These are phyloP conservation scores for Crax fasciolata DNA, from an alignment of 2,797 vertebrate genomes.

Conservation along the genomic window DNA sequence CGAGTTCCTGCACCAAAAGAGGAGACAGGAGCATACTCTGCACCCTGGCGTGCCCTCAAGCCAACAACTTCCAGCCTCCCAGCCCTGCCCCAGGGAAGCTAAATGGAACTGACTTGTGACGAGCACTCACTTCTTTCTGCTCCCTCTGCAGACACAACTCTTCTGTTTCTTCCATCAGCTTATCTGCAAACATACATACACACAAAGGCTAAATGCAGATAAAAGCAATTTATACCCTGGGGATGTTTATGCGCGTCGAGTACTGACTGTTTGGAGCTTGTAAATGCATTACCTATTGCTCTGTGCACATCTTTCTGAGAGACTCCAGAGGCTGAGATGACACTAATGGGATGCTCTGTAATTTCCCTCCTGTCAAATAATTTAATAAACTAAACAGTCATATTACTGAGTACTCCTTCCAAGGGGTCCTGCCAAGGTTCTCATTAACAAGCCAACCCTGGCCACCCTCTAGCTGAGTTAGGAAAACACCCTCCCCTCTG, in stretches of 20 bases:
- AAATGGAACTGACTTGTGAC: background rate
- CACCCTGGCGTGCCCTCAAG: background rate
- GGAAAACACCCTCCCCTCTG: background rate
- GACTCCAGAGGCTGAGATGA: background rate
- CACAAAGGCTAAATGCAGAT: background rate
- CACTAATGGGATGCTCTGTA: background rate
- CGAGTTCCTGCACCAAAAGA: conserved; percentile 87
- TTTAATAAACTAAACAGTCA: background rate
- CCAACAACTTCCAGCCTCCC: background rate
- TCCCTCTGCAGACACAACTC: conserved; percentile 94
- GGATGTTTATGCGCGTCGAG: background rate
- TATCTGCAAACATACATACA: conserved; percentile 86
- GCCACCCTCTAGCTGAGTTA: background rate
- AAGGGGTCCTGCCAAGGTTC: background rate
- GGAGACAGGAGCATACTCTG: background rate
- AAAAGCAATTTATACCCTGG: background rate
- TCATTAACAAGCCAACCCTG: background rate
- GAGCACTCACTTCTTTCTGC: conserved; percentile 89
- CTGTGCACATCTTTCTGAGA: background rate
- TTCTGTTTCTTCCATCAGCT: conserved; percentile 97
- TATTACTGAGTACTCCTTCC: background rate
- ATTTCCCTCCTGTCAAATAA: background rate
- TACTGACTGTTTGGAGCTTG: background rate
- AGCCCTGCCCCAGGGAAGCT: background rate
- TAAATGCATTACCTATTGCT: background rate